Evolutionary conservation across 2,888 invertebrate species (phyloP), one percentile per base, ranked within the genome.

Genomic region (Achlya flavicornis): DNA sequence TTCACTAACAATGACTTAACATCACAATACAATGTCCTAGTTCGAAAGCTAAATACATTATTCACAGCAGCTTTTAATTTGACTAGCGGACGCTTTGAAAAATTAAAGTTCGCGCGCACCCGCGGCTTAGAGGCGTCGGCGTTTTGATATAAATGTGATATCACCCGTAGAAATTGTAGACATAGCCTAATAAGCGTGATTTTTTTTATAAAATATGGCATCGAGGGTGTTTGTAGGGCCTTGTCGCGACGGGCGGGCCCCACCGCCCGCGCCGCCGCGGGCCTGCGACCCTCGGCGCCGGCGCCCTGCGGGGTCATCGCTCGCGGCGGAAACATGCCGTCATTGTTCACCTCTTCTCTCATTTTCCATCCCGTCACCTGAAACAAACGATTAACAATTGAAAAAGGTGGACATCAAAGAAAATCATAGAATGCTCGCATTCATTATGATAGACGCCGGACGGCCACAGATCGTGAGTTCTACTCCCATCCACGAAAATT

Each of bases 21-120:
- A 87, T 82, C 80, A 86, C 80, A 87, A 86, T 75, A 86, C 81
- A 89, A 79, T 86, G 85, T 89, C 81, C 90, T 92, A 92, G 92
- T 93, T 92, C 92, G 91, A 86, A 88, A 88, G 75, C 80, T 82
- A 81, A 85, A 77, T 78, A 83, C 77, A 79, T 80, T 79, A 78
- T 79, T 80, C 78, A 83, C 80, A 75, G 72, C 79, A 72, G 79
- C 81, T 93, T 93, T 93, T 93, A 93, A 93, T 88, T 93, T 93
- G 81, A 93, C 93, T 87, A 91, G 88, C 78, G 93, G 92, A 85
- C 92, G 92, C 87, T 93, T 93, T 92, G 92, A 87, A 89, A 91
- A 88, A 88, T 87, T 86, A 80, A 85, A 85, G 90, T 90, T 90
- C 82, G 86, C 84, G 74, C 86, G 86, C 83, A 85, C 76, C 67